Conservation (phyloP, 2,797 vertebrate genomes). For the Falco cherrug region DNA sequence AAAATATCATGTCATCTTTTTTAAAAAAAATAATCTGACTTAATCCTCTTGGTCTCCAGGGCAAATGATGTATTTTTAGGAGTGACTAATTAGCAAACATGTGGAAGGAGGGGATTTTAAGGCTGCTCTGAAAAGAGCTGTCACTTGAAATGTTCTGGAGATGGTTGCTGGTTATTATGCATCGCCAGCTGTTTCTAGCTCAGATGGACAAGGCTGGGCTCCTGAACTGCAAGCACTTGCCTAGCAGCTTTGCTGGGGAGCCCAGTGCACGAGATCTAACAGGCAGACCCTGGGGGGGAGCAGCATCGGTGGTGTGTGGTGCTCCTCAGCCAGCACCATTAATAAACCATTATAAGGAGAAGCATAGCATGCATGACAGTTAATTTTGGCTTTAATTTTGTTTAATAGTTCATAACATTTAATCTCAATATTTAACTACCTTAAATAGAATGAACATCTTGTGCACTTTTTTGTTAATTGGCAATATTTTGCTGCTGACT, state of each 20-base stretch:
- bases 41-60: conserved; percentile 41
- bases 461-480: conserved; percentile 22
- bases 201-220: neutral
- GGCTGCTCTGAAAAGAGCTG: neutral
- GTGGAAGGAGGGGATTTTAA: neutral
- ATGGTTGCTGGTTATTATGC: neutral
- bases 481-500: conserved; percentile 52
- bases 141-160: neutral
- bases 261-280: rapidly evolving
- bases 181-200: neutral
- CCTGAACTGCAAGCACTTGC: neutral
- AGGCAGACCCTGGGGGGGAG: neutral
- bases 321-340: neutral
- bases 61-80: conserved; percentile 46
- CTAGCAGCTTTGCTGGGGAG: neutral
- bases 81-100: neutral
- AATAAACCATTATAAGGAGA: neutral
- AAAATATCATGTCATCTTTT: neutral
- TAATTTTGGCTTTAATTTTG: conserved; percentile 44
- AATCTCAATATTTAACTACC: conserved; percentile 40
- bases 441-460: conserved; percentile 31
- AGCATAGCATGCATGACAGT: neutral
- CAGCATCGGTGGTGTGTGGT: rapidly evolving
- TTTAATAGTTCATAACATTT: conserved; percentile 54
- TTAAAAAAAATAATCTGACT: neutral